These are phyloP conservation scores for Diogma glabrata DNA, from an alignment of 2,888 invertebrate species.

Conservation along the genomic window DNA sequence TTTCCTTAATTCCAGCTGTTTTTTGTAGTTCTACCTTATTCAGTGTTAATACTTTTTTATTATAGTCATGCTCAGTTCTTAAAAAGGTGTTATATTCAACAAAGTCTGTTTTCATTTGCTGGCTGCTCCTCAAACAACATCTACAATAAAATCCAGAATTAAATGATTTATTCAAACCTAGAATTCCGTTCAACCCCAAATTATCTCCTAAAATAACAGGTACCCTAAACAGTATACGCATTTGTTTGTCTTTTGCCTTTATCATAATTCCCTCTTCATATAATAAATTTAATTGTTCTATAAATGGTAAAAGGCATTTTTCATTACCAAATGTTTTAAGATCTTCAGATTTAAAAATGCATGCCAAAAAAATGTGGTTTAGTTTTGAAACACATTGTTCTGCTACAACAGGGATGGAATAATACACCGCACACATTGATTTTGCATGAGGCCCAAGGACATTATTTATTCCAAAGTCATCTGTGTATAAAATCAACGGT, in stretches of 20 bases:
- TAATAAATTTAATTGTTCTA: not conserved
- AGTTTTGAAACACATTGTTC: not conserved
- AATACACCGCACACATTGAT: not conserved
- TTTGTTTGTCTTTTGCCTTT: not conserved
- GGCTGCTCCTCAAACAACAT: not conserved
- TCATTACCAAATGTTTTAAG: not conserved
- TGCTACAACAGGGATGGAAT: not conserved
- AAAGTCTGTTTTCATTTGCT: not conserved
- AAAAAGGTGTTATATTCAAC: not conserved
- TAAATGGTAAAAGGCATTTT: not conserved
- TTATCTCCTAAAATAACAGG: constrained; percentile 4
- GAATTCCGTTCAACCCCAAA: not conserved
- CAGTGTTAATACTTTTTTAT: not conserved
- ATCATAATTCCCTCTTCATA: not conserved
- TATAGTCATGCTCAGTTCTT: not conserved
- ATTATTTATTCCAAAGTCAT: not conserved
- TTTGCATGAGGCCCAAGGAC: not conserved
- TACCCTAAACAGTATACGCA: not conserved
- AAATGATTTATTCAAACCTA: not conserved
- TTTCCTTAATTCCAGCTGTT: constrained; percentile 8
- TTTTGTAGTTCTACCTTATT: not conserved
- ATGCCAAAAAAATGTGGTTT: not conserved
- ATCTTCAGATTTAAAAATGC: not conserved
- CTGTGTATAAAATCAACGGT: not conserved
- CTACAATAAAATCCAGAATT: constrained; percentile 3